Conservation (phyloP, 2,113 vertebrate species). For the Nerophis ophidion region DNA sequence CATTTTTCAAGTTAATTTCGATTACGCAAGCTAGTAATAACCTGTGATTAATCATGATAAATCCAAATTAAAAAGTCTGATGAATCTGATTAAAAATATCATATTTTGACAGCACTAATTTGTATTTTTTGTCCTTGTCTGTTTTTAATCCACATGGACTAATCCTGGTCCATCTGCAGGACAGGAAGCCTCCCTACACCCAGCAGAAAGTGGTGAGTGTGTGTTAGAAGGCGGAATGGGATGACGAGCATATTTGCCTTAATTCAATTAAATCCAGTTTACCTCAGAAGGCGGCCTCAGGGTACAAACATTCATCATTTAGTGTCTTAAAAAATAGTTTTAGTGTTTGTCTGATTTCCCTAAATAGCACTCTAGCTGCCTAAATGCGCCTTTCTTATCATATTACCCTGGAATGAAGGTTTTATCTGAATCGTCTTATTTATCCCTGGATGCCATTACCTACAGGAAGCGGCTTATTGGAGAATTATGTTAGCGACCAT, state of each 20-base stretch:
- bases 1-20: too few relatives aligned
- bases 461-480: constrained; percentile 68
- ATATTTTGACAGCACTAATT: too few relatives aligned
- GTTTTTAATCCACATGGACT: not conserved
- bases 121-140: not conserved
- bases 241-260: constrained; percentile 40
- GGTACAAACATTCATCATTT: constrained; percentile 68
- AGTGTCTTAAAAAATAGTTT: constrained; percentile 65
- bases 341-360: constrained; percentile 67
- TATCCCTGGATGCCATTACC: constrained; percentile 69
- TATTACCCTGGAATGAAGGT: constrained; percentile 78
- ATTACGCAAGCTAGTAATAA: too few relatives aligned
- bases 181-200: constrained; percentile 17
- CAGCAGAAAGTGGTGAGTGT: constrained; percentile 5
- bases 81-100: too few relatives aligned
- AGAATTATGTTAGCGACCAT: constrained; percentile 74
- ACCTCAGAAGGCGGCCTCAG: constrained; percentile 65
- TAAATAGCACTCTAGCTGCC: constrained; percentile 75
- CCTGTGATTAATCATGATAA: too few relatives aligned
- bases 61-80: too few relatives aligned
- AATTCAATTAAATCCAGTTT: constrained; percentile 65
- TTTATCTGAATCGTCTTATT: constrained; percentile 71
- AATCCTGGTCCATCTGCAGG: not conserved
- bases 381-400: constrained; percentile 64
- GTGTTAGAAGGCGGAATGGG: constrained; percentile 15